phyloP scores from a whole-genome alignment of 2,888 invertebrate genomes.

The Brachyptera putata region DNA sequence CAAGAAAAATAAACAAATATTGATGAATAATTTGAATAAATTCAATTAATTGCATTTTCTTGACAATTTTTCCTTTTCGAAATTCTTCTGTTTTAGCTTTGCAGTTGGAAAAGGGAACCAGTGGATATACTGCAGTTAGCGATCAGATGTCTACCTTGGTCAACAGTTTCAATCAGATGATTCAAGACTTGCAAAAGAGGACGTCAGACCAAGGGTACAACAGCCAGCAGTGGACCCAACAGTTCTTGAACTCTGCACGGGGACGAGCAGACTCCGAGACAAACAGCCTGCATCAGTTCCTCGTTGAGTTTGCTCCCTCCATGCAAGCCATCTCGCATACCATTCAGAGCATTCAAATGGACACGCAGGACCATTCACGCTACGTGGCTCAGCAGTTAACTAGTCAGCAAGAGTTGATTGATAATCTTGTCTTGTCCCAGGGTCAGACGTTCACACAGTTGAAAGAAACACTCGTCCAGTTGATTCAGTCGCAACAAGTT shows the following conservation, averaged over 20 bases:
- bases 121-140: constrained; percentile 33
- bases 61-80: too few species aligned
- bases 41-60: too few species aligned
- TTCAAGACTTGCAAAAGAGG: constrained; percentile 32
- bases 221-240: constrained; percentile 33
- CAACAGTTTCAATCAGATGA: constrained; percentile 32
- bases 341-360: constrained; percentile 9
- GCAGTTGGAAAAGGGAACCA: too few species aligned
- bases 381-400: background rate
- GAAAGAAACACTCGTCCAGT: background rate
- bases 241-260: constrained; percentile 30
- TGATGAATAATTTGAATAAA: too few species aligned
- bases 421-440: background rate
- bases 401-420: background rate
- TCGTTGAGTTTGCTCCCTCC: constrained; percentile 33
- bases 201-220: constrained; percentile 33
- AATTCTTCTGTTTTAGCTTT: too few species aligned
- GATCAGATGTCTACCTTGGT: constrained; percentile 36
- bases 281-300: constrained; percentile 31
- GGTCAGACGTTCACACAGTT: background rate
- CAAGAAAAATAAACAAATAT: too few species aligned
- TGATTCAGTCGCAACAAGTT: background rate
- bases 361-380: too few species aligned
- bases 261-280: constrained; percentile 33
- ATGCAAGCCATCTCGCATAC: constrained; percentile 28